Percentiles rank a stretch among this genome's conserved stretches.
Conservation (phyloP, 1,140 invertebrate genomes). For the Carcinoscorpius rotundicauda region DNA sequence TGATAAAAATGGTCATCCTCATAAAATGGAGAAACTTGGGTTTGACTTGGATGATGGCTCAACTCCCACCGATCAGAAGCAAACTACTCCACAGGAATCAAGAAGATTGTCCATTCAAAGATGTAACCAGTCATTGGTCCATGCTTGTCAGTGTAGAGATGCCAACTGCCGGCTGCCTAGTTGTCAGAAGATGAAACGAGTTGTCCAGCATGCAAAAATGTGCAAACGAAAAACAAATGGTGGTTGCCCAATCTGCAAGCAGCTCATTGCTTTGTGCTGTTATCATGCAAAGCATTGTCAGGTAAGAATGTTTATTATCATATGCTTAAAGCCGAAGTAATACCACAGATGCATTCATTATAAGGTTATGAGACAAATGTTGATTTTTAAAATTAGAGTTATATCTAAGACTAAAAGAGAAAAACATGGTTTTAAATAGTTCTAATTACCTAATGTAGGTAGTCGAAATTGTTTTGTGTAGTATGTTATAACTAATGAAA, state of each 20-base stretch:
- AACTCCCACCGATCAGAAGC: conserved; percentile 60
- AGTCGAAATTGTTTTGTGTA: no score
- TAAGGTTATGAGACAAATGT: no score
- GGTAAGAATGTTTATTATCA: conserved; percentile 25
- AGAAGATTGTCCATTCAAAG: conserved; percentile 87
- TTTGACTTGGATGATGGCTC: conserved; percentile 89
- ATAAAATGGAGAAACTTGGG: conserved; percentile 95
- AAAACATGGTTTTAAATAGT: no score
- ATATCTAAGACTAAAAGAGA: no score
- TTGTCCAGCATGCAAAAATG: conserved; percentile 85
- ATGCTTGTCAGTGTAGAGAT: conserved; percentile 91
- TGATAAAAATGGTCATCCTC: conserved; percentile 86
- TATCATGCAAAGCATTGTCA: conserved; percentile 98
- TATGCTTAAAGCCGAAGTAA: no score
- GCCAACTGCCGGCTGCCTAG: conserved; percentile 92
- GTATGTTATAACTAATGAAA: no score
- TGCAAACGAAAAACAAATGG: conserved; percentile 87
- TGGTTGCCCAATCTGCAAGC: conserved; percentile 91
- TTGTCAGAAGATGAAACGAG: conserved; percentile 97
- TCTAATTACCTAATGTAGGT: no score
- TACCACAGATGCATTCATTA: no score
- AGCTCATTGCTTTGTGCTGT: conserved; percentile 93
- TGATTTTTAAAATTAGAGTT: no score
- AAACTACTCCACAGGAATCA: conserved; percentile 58
- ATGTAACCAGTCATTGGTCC: conserved; percentile 94